phyloP scores from a whole-genome alignment of 1,140 invertebrate genomes.

The Popillia japonica region DNA sequence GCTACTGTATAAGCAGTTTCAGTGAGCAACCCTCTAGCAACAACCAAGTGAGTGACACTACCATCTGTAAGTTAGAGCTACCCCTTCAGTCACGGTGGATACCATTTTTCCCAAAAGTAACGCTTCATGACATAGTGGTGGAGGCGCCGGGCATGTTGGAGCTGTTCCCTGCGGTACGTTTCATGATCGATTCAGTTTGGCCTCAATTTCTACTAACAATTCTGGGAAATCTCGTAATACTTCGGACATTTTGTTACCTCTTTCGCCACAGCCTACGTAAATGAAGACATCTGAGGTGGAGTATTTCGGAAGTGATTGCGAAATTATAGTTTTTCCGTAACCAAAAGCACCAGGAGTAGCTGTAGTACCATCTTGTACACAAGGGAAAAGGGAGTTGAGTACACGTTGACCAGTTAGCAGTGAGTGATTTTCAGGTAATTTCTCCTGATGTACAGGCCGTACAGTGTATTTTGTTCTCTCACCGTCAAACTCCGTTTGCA shows the following conservation, averaged over 20 bases:
- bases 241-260: slow-evolving; percentile 88
- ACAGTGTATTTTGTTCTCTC: slow-evolving; percentile 89
- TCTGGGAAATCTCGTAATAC: slow-evolving; percentile 99
- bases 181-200: slow-evolving; percentile 98
- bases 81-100: too few species aligned
- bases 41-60: too few species aligned
- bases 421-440: slow-evolving; percentile 97
- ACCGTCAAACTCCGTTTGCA: slow-evolving; percentile 99
- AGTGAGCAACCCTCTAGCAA: too few species aligned
- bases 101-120: too few species aligned
- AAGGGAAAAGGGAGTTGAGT: slow-evolving; percentile 97
- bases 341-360: slow-evolving; percentile 94
- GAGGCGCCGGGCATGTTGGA: slow-evolving; percentile 99
- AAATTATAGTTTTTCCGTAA: slow-evolving; percentile 99
- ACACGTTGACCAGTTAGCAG: slow-evolving; percentile 98
- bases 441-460: slow-evolving; percentile 99
- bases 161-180: slow-evolving; percentile 99
- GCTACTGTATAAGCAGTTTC: too few species aligned
- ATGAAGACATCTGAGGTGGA: slow-evolving; percentile 99
- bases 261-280: slow-evolving; percentile 99
- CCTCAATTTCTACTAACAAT: slow-evolving; percentile 97
- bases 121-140: too few species aligned
- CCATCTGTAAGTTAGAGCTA: too few species aligned
- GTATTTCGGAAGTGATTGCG: slow-evolving; percentile 98
- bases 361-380: slow-evolving; percentile 98